Evolutionary conservation across 2,888 invertebrate species (phyloP).

Genomic region (Athalia rosae): DNA sequence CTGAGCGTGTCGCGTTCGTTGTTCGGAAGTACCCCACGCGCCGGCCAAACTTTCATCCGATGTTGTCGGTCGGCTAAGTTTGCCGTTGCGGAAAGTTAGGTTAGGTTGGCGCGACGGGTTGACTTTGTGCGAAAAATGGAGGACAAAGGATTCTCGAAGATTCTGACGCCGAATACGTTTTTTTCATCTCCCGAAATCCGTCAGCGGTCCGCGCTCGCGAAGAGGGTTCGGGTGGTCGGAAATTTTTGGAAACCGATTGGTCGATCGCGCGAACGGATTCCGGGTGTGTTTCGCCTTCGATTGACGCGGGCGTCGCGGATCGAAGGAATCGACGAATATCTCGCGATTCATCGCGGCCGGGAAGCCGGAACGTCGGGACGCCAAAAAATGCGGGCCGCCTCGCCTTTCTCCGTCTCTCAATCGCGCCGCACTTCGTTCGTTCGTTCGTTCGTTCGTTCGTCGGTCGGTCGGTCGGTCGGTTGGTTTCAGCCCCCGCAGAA

Average conservation of each 20-base stretch:
- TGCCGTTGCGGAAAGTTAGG: no score
- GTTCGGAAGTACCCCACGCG: neutral
- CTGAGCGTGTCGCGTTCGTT: neutral
- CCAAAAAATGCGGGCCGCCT: slow-evolving; percentile 41
- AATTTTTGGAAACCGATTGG: no score
- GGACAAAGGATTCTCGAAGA: slow-evolving; percentile 21
- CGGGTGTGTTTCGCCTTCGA: neutral
- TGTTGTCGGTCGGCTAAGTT: no score
- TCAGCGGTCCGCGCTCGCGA: neutral
- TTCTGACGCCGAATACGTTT: no score
- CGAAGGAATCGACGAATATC: slow-evolving; percentile 30
- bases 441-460: slow-evolving; percentile 9
- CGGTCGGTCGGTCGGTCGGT: slow-evolving; percentile 25
- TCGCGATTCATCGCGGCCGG: slow-evolving; percentile 14
- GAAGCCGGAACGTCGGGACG: slow-evolving; percentile 35
- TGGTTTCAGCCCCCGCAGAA: slow-evolving; percentile 12
- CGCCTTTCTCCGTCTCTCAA: neutral
- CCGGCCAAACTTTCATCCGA: neutral
- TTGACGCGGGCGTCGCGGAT: neutral
- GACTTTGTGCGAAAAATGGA: neutral
- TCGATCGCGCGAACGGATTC: neutral
- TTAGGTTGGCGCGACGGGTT: neutral
- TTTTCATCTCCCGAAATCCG: no score
- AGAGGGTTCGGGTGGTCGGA: neutral
- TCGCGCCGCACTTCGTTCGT: slow-evolving; percentile 22